Conservation (phyloP, 2,113 vertebrate species). For the Phrynosoma blainvillii region DNA sequence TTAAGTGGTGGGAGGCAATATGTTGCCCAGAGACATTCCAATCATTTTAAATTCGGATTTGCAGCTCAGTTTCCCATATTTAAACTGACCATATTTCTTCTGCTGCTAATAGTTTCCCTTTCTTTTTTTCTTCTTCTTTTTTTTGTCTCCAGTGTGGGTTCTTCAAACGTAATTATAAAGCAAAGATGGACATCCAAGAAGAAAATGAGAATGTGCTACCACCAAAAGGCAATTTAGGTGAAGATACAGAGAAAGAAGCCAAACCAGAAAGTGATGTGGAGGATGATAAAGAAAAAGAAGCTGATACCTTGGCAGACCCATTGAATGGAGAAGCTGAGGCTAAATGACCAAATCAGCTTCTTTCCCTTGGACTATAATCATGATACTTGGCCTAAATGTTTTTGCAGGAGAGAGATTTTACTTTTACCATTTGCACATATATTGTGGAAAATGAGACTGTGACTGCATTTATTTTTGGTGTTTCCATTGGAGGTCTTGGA, state of each 20-base stretch:
- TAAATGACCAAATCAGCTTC: background rate
- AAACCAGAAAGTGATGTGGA: background rate
- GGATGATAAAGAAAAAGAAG: background rate
- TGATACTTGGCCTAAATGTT: background rate
- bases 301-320: background rate
- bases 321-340: background rate
- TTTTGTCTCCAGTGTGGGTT: slow-evolving; percentile 3
- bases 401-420: background rate
- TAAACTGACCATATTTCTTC: background rate
- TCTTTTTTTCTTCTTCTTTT: background rate
- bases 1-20: background rate
- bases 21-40: background rate
- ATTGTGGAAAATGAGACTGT: background rate
- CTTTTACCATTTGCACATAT: background rate
- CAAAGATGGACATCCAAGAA: background rate
- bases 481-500: background rate
- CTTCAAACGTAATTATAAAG: slow-evolving; percentile 34
- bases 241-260: background rate
- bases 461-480: background rate
- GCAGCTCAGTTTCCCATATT: background rate
- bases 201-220: background rate
- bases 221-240: background rate
- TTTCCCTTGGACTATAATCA: background rate
- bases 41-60: background rate
- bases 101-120: background rate